Percentiles rank a stretch among this genome's conserved stretches.
phyloP scores from a whole-genome alignment of 2,113 vertebrate genomes.

The Corythornis madagascariensis region DNA sequence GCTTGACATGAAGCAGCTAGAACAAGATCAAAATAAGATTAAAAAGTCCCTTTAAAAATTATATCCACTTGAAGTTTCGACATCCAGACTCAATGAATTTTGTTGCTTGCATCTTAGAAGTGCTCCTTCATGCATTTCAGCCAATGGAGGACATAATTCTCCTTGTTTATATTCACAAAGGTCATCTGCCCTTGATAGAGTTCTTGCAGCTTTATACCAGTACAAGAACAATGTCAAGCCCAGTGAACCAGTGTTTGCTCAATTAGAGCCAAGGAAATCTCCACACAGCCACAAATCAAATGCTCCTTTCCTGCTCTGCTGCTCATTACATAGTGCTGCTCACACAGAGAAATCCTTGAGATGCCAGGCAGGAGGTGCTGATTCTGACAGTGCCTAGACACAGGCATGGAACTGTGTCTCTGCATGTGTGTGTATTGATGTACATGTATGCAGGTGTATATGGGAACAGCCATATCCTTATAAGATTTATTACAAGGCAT shows the following conservation, averaged over 20 bases:
- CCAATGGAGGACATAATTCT: neutral
- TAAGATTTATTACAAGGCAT: neutral
- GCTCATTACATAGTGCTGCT: constrained; percentile 11
- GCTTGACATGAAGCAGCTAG: neutral
- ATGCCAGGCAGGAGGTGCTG: neutral
- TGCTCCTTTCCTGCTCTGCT: neutral
- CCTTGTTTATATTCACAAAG: constrained; percentile 18
- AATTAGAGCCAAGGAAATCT: constrained; percentile 38
- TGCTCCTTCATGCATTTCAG: constrained; percentile 13
- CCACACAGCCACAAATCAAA: constrained; percentile 19
- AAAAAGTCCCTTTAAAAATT: neutral
- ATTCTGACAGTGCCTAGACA: neutral
- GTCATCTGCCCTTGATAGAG: constrained; percentile 27
- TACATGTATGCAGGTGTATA: neutral
- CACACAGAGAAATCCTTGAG: neutral
- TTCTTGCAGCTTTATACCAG: constrained; percentile 37
- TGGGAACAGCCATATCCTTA: neutral
- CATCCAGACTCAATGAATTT: neutral
- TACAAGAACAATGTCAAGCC: constrained; percentile 35
- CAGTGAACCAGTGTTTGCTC: constrained; percentile 44
- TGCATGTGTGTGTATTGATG: neutral
- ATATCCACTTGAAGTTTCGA: neutral
- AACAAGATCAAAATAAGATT: neutral
- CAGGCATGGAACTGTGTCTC: neutral
- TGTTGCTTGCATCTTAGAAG: neutral